Conservation (phyloP, 1,140 invertebrate genomes). For the Euura lappo region DNA sequence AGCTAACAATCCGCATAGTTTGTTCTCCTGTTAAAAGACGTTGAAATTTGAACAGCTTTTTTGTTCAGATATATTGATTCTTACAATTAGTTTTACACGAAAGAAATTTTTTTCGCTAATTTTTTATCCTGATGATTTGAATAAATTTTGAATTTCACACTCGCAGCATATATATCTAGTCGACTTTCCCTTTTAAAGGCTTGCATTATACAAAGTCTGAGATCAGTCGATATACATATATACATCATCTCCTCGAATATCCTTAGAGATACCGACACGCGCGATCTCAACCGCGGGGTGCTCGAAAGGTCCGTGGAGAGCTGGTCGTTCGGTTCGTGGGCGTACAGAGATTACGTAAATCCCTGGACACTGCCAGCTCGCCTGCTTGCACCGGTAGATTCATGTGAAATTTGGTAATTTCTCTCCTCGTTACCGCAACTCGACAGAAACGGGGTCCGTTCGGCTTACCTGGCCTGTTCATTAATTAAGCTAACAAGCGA, state of each 20-base stretch:
- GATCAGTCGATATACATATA: neutral
- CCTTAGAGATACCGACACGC: neutral
- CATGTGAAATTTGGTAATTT: neutral
- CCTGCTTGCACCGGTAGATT: neutral
- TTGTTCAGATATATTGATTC: too few relatives aligned
- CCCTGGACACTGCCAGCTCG: neutral
- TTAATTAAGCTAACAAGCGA: too few relatives aligned
- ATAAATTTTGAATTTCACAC: too few relatives aligned
- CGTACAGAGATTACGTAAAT: neutral
- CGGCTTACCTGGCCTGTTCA: too few relatives aligned
- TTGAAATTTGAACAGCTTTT: too few relatives aligned
- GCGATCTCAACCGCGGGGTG: neutral
- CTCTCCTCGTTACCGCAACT: neutral
- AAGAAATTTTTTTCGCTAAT: too few relatives aligned
- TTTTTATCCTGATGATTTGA: too few relatives aligned
- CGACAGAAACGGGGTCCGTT: too few relatives aligned
- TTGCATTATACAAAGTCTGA: neutral
- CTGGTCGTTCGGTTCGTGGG: neutral
- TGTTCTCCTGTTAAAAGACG: too few relatives aligned
- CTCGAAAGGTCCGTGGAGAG: neutral
- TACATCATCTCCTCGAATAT: neutral
- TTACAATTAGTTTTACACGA: too few relatives aligned
- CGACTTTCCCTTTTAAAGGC: neutral
- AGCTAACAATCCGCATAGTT: too few relatives aligned
- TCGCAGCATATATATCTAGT: too few relatives aligned